These are phyloP conservation scores for Caenorhabditis angaria DNA, from an alignment of 2,888 invertebrate genomes.

Conservation along the genomic window DNA sequence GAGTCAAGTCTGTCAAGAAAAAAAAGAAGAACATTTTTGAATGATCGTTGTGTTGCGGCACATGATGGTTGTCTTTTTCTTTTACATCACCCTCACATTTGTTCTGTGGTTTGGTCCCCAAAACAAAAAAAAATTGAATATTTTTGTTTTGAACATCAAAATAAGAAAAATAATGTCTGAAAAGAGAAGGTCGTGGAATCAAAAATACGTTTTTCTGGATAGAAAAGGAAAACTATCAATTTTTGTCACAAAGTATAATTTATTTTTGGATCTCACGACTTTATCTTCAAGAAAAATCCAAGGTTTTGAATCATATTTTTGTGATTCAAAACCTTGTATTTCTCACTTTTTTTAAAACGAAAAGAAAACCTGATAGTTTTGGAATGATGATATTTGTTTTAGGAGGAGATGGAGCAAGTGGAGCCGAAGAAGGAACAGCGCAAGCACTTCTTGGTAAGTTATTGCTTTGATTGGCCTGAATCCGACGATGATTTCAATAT, in stretches of 20 bases:
- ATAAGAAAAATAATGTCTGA: background rate
- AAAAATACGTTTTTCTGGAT: no score
- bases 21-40: no score
- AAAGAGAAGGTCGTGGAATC: no score
- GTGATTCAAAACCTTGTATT: background rate
- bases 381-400: constrained; percentile 22
- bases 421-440: constrained; percentile 67
- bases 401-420: constrained; percentile 54
- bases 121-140: background rate
- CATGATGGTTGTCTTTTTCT: constrained; percentile 5
- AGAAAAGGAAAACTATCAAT: no score
- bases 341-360: no score
- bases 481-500: constrained; percentile 20
- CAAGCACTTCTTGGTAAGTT: constrained; percentile 67
- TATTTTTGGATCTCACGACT: no score
- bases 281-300: no score
- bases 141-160: no score
- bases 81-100: constrained; percentile 5
- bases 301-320: no score
- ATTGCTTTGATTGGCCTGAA: background rate
- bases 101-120: constrained; percentile 13
- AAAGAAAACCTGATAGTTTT: background rate
- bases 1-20: no score
- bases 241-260: no score
- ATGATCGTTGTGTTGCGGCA: constrained; percentile 4